A percentile compares a stretch with the other conserved stretches of the same genome.
These are phyloP conservation scores for Theodoxus fluviatilis DNA, from an alignment of 2,888 invertebrate genomes.

Conservation along the genomic window DNA sequence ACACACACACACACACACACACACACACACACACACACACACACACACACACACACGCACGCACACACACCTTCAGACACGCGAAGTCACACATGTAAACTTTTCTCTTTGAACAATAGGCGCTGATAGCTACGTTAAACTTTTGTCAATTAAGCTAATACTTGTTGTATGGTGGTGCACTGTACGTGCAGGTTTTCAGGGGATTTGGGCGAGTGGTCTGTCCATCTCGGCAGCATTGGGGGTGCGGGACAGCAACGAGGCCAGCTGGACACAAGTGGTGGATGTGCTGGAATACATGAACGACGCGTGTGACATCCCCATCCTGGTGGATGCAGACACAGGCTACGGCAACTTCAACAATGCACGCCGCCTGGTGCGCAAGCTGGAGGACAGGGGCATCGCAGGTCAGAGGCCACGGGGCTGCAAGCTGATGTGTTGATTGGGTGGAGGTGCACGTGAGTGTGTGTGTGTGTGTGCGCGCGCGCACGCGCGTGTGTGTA, in stretches of 20 bases:
- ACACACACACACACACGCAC: background rate
- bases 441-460: background rate
- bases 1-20: constrained; percentile 13
- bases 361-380: constrained; percentile 65
- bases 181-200: constrained; percentile 61
- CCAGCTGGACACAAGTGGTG: constrained; percentile 67
- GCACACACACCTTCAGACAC: background rate
- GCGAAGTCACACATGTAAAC: too few relatives aligned
- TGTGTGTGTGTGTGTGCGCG: background rate
- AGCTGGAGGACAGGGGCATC: constrained; percentile 66
- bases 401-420: constrained; percentile 56
- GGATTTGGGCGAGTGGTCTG: constrained; percentile 67
- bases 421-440: background rate
- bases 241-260: constrained; percentile 67
- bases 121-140: background rate
- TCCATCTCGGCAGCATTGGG: constrained; percentile 66
- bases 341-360: constrained; percentile 68
- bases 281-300: constrained; percentile 67
- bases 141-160: too few relatives aligned
- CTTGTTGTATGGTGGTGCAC: too few relatives aligned
- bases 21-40: constrained; percentile 18
- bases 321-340: constrained; percentile 67
- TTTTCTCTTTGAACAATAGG: background rate
- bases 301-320: constrained; percentile 65
- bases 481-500: background rate